Conservation (phyloP, 1,140 invertebrate species). For the Drosophila guanche region DNA sequence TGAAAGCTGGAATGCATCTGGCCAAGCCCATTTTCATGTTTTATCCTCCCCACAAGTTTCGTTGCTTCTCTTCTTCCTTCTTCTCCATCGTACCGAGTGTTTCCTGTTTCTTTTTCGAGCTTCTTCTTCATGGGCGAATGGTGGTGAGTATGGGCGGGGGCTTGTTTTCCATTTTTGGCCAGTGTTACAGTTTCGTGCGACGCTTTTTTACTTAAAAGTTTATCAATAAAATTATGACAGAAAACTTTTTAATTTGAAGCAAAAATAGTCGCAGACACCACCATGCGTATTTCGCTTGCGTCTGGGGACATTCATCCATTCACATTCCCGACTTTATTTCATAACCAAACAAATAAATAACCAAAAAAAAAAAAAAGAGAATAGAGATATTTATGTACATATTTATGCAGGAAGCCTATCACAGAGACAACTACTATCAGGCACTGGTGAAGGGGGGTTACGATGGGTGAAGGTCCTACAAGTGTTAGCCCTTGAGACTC, state of each 20-base stretch:
- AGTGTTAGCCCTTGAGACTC: constrained; percentile 57
- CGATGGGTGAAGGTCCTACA: background rate
- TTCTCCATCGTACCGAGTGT: too few species aligned
- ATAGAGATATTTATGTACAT: constrained; percentile 2
- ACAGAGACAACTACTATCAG: constrained; percentile 50
- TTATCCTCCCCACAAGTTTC: too few species aligned
- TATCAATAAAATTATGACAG: constrained; percentile 81
- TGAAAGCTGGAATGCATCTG: too few species aligned
- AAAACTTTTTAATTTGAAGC: constrained; percentile 82
- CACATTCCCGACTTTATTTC: constrained; percentile 32
- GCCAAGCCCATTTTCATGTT: too few species aligned
- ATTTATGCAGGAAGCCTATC: constrained; percentile 28
- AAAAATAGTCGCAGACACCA: constrained; percentile 54
- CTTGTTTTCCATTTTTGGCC: constrained; percentile 41
- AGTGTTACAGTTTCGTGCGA: constrained; percentile 14
- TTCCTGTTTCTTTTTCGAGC: too few species aligned
- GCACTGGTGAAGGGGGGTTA: constrained; percentile 16
- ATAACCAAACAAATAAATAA: constrained; percentile 48
- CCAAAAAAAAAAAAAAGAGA: constrained; percentile 7
- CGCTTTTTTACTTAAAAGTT: constrained; percentile 62
- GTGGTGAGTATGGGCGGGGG: too few species aligned
- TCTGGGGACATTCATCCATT: constrained; percentile 30
- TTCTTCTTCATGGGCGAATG: too few species aligned
- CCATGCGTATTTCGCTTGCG: constrained; percentile 30
- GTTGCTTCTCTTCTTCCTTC: too few species aligned